These are phyloP conservation scores for Oppia nitens DNA, from an alignment of 1,140 invertebrate species.

Conservation along the genomic window DNA sequence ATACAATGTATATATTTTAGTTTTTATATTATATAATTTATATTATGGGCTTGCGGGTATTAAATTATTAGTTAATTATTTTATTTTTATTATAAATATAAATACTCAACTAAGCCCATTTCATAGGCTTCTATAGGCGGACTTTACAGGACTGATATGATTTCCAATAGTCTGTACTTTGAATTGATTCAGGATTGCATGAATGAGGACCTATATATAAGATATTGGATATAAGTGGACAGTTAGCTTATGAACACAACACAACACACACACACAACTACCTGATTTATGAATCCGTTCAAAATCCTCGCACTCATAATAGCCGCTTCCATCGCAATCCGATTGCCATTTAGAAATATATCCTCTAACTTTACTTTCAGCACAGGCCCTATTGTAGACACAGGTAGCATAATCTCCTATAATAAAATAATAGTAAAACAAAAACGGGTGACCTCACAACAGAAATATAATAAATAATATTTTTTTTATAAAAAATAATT, in stretches of 20 bases:
- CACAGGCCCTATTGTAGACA: constrained; percentile 50
- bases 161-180: constrained; percentile 8
- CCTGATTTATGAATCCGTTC: constrained; percentile 46
- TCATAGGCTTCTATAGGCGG: constrained; percentile 34
- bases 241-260: too few relatives aligned
- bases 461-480: too few relatives aligned
- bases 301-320: constrained; percentile 54
- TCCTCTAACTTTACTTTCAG: constrained; percentile 48
- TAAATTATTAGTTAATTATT: too few relatives aligned
- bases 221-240: background rate
- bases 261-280: too few relatives aligned
- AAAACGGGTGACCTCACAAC: too few relatives aligned
- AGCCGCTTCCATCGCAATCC: constrained; percentile 47
- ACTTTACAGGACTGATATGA: background rate
- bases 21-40: too few relatives aligned
- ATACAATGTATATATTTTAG: too few relatives aligned
- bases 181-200: background rate
- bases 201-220: constrained; percentile 4
- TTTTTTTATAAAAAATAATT: too few relatives aligned
- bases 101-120: constrained; percentile 72
- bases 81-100: too few relatives aligned
- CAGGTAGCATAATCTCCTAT: constrained; percentile 39
- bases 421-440: too few relatives aligned
- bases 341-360: constrained; percentile 60
- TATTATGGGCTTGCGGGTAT: too few relatives aligned